These are phyloP conservation scores for Sebastes itinus DNA, from an alignment of 2,797 vertebrate genomes.

Conservation along the genomic window DNA sequence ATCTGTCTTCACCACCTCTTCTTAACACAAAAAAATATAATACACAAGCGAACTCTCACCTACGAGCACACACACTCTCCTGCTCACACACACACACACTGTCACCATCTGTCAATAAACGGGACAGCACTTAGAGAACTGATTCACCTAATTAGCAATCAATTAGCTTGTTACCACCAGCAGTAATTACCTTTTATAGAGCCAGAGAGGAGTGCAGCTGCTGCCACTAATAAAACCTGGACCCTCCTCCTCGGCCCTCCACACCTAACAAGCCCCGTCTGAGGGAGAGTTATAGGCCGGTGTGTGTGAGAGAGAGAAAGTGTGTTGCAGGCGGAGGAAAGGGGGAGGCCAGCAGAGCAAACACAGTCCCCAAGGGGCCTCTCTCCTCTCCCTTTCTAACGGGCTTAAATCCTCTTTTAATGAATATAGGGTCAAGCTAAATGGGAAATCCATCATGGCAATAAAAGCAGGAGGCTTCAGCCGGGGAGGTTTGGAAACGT, in stretches of 20 bases:
- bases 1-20: background rate
- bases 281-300: constrained; percentile 86
- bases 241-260: constrained; percentile 79
- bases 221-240: constrained; percentile 94
- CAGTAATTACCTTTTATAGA: constrained; percentile 99
- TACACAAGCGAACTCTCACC: background rate
- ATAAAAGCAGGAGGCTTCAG: constrained; percentile 68
- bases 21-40: background rate
- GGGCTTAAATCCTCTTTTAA: constrained; percentile 88
- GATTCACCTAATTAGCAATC: constrained; percentile 99
- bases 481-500: constrained; percentile 35
- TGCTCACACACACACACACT: constrained; percentile 9
- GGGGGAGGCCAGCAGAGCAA: constrained; percentile 78
- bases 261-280: constrained; percentile 83
- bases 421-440: constrained; percentile 87
- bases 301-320: constrained; percentile 48
- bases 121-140: constrained; percentile 93
- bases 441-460: constrained; percentile 79
- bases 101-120: constrained; percentile 90
- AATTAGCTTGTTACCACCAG: constrained; percentile 99
- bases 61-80: background rate
- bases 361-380: constrained; percentile 84
- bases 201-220: constrained; percentile 95
- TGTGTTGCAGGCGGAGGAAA: constrained; percentile 38
- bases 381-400: constrained; percentile 84